These are phyloP conservation scores for Conus canariensis DNA, from an alignment of 2,888 invertebrate species.

Conservation along the genomic window DNA sequence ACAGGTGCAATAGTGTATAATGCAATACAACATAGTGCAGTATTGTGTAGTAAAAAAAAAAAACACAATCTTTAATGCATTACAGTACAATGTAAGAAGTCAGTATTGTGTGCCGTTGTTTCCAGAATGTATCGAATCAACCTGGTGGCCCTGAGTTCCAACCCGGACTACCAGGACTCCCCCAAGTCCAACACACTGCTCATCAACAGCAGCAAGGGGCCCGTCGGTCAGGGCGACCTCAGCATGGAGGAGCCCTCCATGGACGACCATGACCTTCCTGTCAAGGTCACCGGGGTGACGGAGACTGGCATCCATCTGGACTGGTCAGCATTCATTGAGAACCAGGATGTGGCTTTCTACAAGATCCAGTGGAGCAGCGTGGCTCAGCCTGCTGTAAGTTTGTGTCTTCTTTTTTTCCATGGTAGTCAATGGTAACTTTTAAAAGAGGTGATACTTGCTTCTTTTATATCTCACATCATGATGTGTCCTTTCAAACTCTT, in stretches of 20 bases:
- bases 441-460: too few relatives aligned
- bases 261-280: conserved; percentile 71
- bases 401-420: not conserved
- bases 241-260: conserved; percentile 60
- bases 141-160: conserved; percentile 73
- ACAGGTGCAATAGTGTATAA: too few relatives aligned
- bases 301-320: conserved; percentile 76
- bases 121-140: conserved; percentile 74
- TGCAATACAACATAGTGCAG: too few relatives aligned
- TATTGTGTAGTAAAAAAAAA: too few relatives aligned
- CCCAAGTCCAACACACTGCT: conserved; percentile 73
- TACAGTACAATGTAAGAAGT: too few relatives aligned
- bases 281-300: conserved; percentile 74
- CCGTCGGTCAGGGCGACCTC: conserved; percentile 53
- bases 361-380: conserved; percentile 78
- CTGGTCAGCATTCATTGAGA: conserved; percentile 73
- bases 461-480: too few relatives aligned
- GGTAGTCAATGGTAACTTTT: not conserved
- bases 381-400: conserved; percentile 77
- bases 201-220: conserved; percentile 64
- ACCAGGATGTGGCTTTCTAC: conserved; percentile 71
- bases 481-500: too few relatives aligned
- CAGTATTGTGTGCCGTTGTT: not conserved
- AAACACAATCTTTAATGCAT: too few relatives aligned
- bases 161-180: conserved; percentile 71